These are phyloP conservation scores for Apteryx mantelli DNA, from an alignment of 2,113 vertebrate genomes.

Conservation along the genomic window DNA sequence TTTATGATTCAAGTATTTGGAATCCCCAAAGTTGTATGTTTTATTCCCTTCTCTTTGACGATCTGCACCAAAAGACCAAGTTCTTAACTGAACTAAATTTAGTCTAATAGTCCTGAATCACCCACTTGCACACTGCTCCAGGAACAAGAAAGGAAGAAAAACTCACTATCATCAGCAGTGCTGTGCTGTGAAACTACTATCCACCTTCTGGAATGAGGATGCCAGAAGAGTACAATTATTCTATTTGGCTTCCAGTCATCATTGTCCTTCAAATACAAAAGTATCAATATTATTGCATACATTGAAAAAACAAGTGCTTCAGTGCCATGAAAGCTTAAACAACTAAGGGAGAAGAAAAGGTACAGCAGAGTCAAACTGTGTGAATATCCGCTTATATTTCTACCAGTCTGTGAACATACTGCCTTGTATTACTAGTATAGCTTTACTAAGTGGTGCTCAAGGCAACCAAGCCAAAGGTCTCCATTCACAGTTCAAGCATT, in stretches of 20 bases:
- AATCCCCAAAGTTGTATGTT: background rate
- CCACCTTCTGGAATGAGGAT: background rate
- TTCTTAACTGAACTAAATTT: background rate
- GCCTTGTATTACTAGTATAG: background rate
- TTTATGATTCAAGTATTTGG: slow-evolving; percentile 1
- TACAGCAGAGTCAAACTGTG: background rate
- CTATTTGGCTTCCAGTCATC: background rate
- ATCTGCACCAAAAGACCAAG: background rate
- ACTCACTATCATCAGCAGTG: background rate
- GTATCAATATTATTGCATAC: accelerated
- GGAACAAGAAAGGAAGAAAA: background rate
- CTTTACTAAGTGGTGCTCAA: background rate
- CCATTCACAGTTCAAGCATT: background rate
- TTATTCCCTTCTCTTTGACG: background rate
- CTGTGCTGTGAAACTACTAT: background rate
- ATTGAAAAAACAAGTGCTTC: accelerated
- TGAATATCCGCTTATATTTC: background rate
- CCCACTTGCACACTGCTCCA: background rate
- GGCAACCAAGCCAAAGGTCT: background rate
- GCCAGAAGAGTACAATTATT: background rate
- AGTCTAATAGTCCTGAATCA: background rate
- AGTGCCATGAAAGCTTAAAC: too few relatives aligned
- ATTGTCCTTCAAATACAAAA: background rate
- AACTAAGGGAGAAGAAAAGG: background rate
- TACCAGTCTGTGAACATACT: accelerated